Conservation (phyloP, 1,140 invertebrate species). For the Megathymus violae region DNA sequence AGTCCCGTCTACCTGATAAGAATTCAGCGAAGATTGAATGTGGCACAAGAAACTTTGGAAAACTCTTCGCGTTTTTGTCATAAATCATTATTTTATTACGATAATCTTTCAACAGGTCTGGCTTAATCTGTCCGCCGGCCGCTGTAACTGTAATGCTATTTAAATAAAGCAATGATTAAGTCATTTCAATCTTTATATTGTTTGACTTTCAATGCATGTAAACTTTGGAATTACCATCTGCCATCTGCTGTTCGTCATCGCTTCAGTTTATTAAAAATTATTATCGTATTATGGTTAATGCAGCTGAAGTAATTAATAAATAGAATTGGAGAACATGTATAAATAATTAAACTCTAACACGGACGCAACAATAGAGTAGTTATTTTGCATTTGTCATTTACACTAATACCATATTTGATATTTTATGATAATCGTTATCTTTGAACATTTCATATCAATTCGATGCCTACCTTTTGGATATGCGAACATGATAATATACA, state of each 20-base stretch:
- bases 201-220: too few species aligned
- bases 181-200: constrained; percentile 17
- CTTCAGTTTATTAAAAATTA: too few species aligned
- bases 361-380: neutral
- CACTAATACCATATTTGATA: neutral
- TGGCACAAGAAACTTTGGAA: constrained; percentile 57
- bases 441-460: neutral
- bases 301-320: too few species aligned
- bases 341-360: too few species aligned
- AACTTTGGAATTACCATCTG: too few species aligned
- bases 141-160: constrained; percentile 19
- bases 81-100: constrained; percentile 34
- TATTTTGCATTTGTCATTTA: neutral
- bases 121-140: constrained; percentile 19
- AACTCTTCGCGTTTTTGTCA: constrained; percentile 33
- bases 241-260: too few species aligned
- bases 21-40: constrained; percentile 60
- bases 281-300: too few species aligned
- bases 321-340: too few species aligned
- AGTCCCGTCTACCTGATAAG: constrained; percentile 67
- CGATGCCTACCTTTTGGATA: constrained; percentile 4
- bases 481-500: constrained; percentile 1
- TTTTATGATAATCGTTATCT: neutral
- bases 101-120: constrained; percentile 20
- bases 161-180: constrained; percentile 18